phyloP scores from a whole-genome alignment of 2,888 invertebrate species.

The Chorisops tibialis region DNA sequence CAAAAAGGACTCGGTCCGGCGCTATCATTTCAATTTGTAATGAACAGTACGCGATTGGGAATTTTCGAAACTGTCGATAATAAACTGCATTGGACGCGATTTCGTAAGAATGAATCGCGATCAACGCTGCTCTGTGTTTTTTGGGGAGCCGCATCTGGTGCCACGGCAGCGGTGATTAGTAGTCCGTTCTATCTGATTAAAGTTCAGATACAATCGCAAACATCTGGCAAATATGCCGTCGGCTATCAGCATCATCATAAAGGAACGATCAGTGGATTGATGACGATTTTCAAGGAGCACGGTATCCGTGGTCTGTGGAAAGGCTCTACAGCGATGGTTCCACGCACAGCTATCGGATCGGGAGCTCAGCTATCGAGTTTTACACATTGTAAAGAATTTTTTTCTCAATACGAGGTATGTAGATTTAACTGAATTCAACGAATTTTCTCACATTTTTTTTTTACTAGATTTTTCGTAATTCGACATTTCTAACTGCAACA shows the following conservation, averaged over 20 bases:
- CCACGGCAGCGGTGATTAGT: slow-evolving; percentile 64
- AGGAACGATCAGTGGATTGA: slow-evolving; percentile 56
- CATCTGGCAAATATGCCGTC: slow-evolving; percentile 67
- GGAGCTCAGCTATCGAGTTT: slow-evolving; percentile 80
- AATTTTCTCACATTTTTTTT: slow-evolving; percentile 35
- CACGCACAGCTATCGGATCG: slow-evolving; percentile 77
- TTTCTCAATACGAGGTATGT: slow-evolving; percentile 42
- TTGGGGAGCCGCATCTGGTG: slow-evolving; percentile 57
- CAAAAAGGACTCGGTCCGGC: slow-evolving; percentile 81
- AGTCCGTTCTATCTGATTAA: slow-evolving; percentile 80
- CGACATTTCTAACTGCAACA: slow-evolving; percentile 60
- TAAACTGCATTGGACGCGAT: slow-evolving; percentile 54
- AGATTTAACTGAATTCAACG: not conserved
- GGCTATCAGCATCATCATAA: slow-evolving; percentile 76
- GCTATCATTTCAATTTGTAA: slow-evolving; percentile 71
- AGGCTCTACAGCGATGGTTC: slow-evolving; percentile 69
- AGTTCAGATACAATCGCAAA: slow-evolving; percentile 71
- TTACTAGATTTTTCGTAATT: slow-evolving; percentile 41
- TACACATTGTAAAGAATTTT: slow-evolving; percentile 59
- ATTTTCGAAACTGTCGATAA: slow-evolving; percentile 63
- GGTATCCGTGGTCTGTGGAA: slow-evolving; percentile 70
- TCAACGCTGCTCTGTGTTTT: slow-evolving; percentile 37
- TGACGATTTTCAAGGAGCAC: slow-evolving; percentile 55
- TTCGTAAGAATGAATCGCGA: slow-evolving; percentile 28
- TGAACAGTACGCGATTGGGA: slow-evolving; percentile 56